Evolutionary conservation across 2,797 vertebrate genomes (phyloP), one percentile per base, ranked within the genome.

Genomic region (Fistularia commersonii): DNA sequence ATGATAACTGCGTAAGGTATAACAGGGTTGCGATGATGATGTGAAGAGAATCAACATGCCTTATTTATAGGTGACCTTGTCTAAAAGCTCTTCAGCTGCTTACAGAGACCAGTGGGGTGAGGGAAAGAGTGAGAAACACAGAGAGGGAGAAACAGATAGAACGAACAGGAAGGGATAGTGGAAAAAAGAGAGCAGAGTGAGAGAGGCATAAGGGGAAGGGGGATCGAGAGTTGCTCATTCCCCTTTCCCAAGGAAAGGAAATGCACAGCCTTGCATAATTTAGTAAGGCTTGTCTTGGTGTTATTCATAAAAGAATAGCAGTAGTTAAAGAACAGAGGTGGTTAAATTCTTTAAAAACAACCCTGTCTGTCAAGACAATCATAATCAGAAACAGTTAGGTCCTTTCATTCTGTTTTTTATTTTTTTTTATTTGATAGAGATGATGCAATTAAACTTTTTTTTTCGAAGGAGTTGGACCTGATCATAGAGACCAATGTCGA

Each of bases 61-160:
- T 88, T 87, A 89, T 88, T 89, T 80, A 87, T 87, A 77, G 77
- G 79, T 84, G 83, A 86, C 83, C 87, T 84, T 84, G 81, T 86
- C 80, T 86, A 77, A 87, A 87, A 87, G 84, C 84, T 80, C 72
- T 83, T 74, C 71, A 75, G 63, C 76, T 23, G 45, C 68, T 74
- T 65, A 79, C 64, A 51, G 64, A 76, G 43, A 69, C 64, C 58
- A 59, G 61, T 55, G 73, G 66, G 53, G 34, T 52, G 61, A 44
- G 54, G 14, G 35, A n/a, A 10, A 50, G 32, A 52, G 38, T 10
- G 48, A 23, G 46, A 43, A 23, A 23, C 23, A 15, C 32, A 13
- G 11, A 50, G 15, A 54, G 33, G 8, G 56, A 33, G 41, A 8
- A 32, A 32, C 10, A 41, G 37, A 48, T n/a, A 41, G 9, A 38